Evolutionary conservation across 2,113 vertebrate genomes (phyloP).

Genomic region (Melospiza melodia): DNA sequence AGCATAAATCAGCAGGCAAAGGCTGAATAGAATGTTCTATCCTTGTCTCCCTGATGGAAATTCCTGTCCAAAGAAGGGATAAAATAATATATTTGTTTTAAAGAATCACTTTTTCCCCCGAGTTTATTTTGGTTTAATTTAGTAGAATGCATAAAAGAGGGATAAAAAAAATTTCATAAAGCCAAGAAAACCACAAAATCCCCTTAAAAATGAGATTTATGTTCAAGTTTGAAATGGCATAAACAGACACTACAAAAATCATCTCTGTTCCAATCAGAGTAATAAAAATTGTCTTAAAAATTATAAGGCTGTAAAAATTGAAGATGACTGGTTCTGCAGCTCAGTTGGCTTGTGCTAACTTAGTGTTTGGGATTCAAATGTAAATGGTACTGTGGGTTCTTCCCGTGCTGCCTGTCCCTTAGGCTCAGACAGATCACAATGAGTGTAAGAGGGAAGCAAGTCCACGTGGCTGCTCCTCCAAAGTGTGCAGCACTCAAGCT

Average conservation of each 20-base stretch:
- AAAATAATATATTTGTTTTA: constrained; percentile 54
- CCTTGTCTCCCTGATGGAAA: constrained; percentile 43
- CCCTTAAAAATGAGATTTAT: constrained; percentile 54
- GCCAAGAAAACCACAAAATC: constrained; percentile 62
- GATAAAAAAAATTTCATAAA: constrained; percentile 13
- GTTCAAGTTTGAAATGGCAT: constrained; percentile 38
- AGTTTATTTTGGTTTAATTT: constrained; percentile 64
- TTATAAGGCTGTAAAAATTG: constrained; percentile 26
- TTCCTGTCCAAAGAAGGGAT: constrained; percentile 56
- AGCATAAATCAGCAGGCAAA: constrained; percentile 44
- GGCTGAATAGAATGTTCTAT: constrained; percentile 49
- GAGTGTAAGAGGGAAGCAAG: not conserved
- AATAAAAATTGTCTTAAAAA: constrained; percentile 26
- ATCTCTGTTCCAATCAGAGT: constrained; percentile 7
- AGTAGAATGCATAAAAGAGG: constrained; percentile 48
- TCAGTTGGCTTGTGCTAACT: not conserved
- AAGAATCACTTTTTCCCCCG: constrained; percentile 34
- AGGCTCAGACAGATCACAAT: not conserved
- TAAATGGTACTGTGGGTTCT: not conserved
- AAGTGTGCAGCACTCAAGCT: not conserved
- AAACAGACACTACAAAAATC: constrained; percentile 23
- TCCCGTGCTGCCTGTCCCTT: not conserved
- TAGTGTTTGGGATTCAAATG: not conserved
- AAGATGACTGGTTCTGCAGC: not conserved
- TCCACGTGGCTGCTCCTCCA: not conserved